Evolutionary conservation across 2,888 invertebrate species (phyloP).

Genomic region (Idaea aversata): DNA sequence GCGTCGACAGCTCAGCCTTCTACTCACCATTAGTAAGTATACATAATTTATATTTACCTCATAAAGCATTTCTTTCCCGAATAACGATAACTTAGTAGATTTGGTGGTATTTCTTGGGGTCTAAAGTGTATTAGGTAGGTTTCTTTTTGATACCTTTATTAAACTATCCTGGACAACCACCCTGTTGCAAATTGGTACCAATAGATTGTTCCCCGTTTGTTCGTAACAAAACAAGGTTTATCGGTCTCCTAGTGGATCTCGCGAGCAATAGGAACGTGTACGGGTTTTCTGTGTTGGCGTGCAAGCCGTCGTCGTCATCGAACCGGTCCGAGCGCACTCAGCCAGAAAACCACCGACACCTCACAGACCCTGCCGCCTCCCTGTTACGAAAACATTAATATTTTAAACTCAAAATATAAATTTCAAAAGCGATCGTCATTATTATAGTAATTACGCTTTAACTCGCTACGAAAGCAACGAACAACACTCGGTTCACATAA

Average conservation of each 20-base stretch:
- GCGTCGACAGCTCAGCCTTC: slow-evolving; percentile 96
- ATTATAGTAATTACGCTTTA: slow-evolving; percentile 63
- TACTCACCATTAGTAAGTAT: slow-evolving; percentile 96
- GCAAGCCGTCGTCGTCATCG: slow-evolving; percentile 57
- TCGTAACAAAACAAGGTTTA: slow-evolving; percentile 66
- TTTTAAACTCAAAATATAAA: slow-evolving; percentile 65
- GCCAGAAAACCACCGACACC: slow-evolving; percentile 79
- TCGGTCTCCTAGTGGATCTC: slow-evolving; percentile 52
- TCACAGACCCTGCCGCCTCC: slow-evolving; percentile 59
- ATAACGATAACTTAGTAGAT: not conserved
- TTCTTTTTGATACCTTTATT: no score
- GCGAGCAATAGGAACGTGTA: slow-evolving; percentile 57
- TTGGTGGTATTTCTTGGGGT: not conserved
- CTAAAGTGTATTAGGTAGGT: not conserved
- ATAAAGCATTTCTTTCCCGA: not conserved
- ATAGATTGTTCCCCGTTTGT: slow-evolving; percentile 67
- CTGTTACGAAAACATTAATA: slow-evolving; percentile 78
- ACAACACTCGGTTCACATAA: slow-evolving; percentile 39
- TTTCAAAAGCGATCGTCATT: slow-evolving; percentile 58
- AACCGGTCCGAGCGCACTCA: slow-evolving; percentile 76
- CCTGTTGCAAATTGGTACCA: slow-evolving; percentile 66
- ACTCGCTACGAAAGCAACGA: slow-evolving; percentile 37
- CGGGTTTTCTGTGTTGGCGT: slow-evolving; percentile 65
- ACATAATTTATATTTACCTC: slow-evolving; percentile 8
- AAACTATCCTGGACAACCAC: slow-evolving; percentile 26